Base-by-base conservation (phyloP, 2,888 invertebrate species). In the Pollenia labialis region DNA sequence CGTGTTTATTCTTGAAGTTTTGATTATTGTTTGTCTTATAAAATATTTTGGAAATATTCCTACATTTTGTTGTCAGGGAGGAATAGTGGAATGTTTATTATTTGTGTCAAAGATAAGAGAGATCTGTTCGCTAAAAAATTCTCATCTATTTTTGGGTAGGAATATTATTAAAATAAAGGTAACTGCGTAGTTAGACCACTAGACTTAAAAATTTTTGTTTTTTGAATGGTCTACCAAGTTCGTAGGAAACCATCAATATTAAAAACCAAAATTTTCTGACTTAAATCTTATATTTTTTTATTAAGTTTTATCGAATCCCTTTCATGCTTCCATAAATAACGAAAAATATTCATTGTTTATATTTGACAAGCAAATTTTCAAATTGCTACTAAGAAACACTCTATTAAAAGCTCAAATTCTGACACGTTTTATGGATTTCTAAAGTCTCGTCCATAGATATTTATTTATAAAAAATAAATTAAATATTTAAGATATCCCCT, bases 1-100 rank as follows among this genome's bases (percentile, higher is more conserved):
- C 50, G n/a, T 68, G 52, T 69, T 68, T 40, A 69, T 69, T 40
- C 68, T 40, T 52, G 52, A 14, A 52, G 23, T 68, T 46, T 66
- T 64, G 64, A 12, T 66, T 23, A 52, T 75, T 42, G 11, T 16
- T 64, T 32, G 16, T 62, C 42, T 64, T 54, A 44, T 66, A 44
- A 50, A 42, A 44, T 32, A 66, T 10, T 40, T 56, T 56, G 32
- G 4, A 32, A 32, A 32, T 32, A 32, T 32, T 1, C 32, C 32
- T 32, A 32, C 4, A 32, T 6, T 32, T 32, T 32, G 4, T 32
- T 32, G 32, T 32, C 4, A 32, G 6, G 32, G 32, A 4, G 32
- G 4, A 32, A 6, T 32, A 6, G 32, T 32, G 6, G 32, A 32
- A 32, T 32, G 32, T 32, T 32, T 0, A 6, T 6, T 32, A 6